A percentile compares a stretch with the other conserved stretches of the same genome.
phyloP scores from a whole-genome alignment of 53 echinoderm and acorn worm species.

The Holothuria leucospilota region DNA sequence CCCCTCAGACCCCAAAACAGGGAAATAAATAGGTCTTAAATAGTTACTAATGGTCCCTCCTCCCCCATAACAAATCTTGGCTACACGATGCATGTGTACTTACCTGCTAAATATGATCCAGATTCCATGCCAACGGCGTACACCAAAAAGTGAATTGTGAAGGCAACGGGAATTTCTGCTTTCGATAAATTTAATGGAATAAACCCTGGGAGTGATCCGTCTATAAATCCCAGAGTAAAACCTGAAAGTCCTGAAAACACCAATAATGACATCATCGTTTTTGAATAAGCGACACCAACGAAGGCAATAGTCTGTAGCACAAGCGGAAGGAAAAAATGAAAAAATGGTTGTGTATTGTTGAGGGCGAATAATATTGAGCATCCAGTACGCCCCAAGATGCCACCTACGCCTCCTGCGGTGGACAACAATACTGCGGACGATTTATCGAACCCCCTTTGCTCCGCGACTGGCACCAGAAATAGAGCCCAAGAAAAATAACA shows the following conservation, averaged over 20 bases:
- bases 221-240: not conserved
- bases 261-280: not conserved
- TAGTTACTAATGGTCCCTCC: too few relatives aligned
- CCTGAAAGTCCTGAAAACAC: constrained; percentile 5
- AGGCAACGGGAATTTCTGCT: not conserved
- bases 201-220: constrained; percentile 10
- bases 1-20: too few relatives aligned
- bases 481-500: constrained; percentile 23
- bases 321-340: not conserved
- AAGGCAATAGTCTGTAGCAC: not conserved
- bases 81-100: not conserved
- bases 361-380: not conserved
- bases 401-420: constrained; percentile 9
- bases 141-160: constrained; percentile 5
- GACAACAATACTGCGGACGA: not conserved
- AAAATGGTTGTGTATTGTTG: not conserved
- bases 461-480: not conserved
- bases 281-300: constrained; percentile 1
- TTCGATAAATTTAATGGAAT: constrained; percentile 1
- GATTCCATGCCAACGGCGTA: constrained; percentile 34
- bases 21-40: too few relatives aligned
- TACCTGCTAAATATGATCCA: constrained; percentile 19
- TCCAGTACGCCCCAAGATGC: not conserved
- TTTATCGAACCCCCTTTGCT: not conserved
- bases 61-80: too few relatives aligned